phyloP scores from a whole-genome alignment of 35 echinoderm and acorn worm genomes.

The Lytechinus pictus region DNA sequence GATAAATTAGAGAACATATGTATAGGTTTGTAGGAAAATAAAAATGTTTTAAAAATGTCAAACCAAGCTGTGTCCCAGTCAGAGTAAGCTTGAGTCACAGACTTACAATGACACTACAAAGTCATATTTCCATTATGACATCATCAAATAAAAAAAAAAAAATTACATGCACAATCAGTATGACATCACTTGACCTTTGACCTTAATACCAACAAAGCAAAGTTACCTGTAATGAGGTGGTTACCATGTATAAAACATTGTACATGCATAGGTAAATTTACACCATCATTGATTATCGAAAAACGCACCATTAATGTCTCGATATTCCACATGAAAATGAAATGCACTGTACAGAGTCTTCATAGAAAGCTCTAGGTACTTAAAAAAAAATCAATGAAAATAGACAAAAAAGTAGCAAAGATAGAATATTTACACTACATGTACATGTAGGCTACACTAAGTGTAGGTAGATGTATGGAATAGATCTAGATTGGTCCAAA shows the following conservation, averaged over 20 bases:
- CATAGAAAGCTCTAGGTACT: constrained; percentile 11
- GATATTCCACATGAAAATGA: background rate
- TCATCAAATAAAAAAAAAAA: background rate
- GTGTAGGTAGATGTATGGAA: background rate
- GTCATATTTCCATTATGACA: background rate
- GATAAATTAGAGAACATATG: background rate
- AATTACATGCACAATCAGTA: background rate
- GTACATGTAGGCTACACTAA: background rate
- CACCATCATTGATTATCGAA: background rate
- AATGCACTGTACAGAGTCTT: constrained; percentile 10
- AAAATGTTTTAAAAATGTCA: background rate
- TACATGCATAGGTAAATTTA: background rate
- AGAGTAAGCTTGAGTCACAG: background rate
- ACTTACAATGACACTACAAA: background rate
- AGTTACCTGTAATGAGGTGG: background rate
- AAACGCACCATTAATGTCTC: background rate
- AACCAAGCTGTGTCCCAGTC: background rate
- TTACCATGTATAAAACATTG: background rate
- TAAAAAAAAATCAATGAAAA: background rate
- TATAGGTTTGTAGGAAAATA: background rate
- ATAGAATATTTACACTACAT: background rate
- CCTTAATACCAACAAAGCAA: background rate
- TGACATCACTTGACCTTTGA: background rate
- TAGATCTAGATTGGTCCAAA: background rate
- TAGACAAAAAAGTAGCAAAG: background rate